Percentiles rank a stretch among this genome's conserved stretches.
phyloP scores from a whole-genome alignment of 2,113 vertebrate species.

The Dissostichus mawsoni region DNA sequence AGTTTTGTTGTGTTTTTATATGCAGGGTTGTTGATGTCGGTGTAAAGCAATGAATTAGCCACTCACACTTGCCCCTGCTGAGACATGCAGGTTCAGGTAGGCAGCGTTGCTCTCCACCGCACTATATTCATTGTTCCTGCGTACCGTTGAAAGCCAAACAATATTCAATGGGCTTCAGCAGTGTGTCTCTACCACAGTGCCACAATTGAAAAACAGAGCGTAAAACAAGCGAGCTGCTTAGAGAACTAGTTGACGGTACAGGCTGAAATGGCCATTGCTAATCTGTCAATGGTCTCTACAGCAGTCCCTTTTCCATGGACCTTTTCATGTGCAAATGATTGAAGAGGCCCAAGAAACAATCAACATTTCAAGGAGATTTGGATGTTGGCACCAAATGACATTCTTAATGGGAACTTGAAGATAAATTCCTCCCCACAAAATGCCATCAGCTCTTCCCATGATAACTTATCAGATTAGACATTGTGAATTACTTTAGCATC shows the following conservation, averaged over 20 bases:
- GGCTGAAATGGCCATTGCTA: conserved; percentile 45
- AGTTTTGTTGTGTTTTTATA: conserved; percentile 22
- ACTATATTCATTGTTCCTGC: conserved; percentile 40
- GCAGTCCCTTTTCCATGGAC: conserved; percentile 12
- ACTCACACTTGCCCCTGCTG: conserved; percentile 27
- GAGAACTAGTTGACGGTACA: conserved; percentile 37
- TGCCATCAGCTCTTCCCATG: conserved; percentile 57
- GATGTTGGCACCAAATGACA: conserved; percentile 54
- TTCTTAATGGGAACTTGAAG: conserved; percentile 65
- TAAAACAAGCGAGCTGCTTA: conserved; percentile 34
- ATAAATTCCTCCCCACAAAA: conserved; percentile 62
- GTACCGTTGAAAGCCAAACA: conserved; percentile 28
- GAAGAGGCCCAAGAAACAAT: conserved; percentile 60
- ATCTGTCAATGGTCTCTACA: conserved; percentile 47
- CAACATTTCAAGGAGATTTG: conserved; percentile 70
- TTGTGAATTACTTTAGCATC: conserved; percentile 51
- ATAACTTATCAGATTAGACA: conserved; percentile 63
- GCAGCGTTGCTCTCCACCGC: neutral
- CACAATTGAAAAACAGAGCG: conserved; percentile 35
- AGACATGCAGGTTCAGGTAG: conserved; percentile 35
- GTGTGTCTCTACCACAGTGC: conserved; percentile 1
- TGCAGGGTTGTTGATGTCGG: conserved; percentile 30
- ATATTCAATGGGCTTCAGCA: conserved; percentile 22
- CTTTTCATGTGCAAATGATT: conserved; percentile 66
- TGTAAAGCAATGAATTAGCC: conserved; percentile 36